Evolutionary conservation across 1,140 invertebrate genomes (phyloP).

Genomic region (Leptinotarsa defecta): DNA sequence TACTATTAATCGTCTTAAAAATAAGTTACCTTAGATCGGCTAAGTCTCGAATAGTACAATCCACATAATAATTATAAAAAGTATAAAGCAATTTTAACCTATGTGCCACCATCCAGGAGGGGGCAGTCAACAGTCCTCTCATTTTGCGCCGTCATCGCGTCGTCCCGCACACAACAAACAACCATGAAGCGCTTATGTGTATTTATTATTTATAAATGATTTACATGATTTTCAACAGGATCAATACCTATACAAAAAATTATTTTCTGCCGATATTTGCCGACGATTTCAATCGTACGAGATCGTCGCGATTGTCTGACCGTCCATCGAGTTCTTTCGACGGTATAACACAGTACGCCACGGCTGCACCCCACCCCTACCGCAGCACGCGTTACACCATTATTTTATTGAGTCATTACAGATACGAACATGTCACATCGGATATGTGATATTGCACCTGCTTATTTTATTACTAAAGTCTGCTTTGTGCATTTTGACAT

Average conservation of each 20-base stretch:
- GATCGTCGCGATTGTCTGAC: conserved; percentile 30
- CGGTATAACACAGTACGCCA: neutral
- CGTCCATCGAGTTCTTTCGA: neutral
- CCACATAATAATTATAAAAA: conserved; percentile 53
- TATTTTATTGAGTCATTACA: conserved; percentile 16
- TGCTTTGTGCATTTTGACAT: conserved; percentile 48
- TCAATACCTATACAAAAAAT: conserved; percentile 10
- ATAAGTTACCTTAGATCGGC: conserved; percentile 51
- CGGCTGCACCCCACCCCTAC: conserved; percentile 23
- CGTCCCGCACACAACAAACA: conserved; percentile 11
- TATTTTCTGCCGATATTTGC: conserved; percentile 15
- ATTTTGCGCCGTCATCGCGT: neutral
- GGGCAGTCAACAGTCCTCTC: conserved; percentile 15
- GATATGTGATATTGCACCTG: conserved; percentile 52
- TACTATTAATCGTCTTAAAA: conserved; percentile 52
- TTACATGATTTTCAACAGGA: neutral
- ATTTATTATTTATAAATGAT: conserved; percentile 9
- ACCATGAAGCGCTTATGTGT: neutral
- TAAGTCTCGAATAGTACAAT: conserved; percentile 50
- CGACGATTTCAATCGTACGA: conserved; percentile 33
- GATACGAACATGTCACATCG: conserved; percentile 42
- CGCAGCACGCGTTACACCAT: neutral
- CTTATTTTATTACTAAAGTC: conserved; percentile 41
- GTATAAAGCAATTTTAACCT: conserved; percentile 54
- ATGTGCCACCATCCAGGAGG: conserved; percentile 29